Evolutionary conservation across 2,113 vertebrate species (phyloP), one percentile per base, ranked within the genome.

Genomic region (Burhinus bistriatus): DNA sequence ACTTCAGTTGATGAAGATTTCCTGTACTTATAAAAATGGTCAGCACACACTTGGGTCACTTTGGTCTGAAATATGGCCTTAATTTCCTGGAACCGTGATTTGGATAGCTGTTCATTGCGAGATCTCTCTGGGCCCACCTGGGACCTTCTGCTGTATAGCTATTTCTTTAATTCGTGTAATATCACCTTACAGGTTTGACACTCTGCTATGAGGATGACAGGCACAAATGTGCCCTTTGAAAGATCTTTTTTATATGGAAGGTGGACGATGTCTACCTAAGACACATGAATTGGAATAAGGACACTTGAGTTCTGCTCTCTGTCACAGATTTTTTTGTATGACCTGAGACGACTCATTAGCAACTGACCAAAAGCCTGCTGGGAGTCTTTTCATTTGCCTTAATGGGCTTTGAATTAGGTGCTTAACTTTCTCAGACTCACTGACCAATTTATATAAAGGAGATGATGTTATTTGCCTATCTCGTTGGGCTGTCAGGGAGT

Each of bases 361-460:
- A 87, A 79, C 47, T 94, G 92, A 87, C 91, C 92, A 96, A 92
- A 97, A 95, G 89, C 58, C 97, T 93, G 17, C 68, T 94, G 95
- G 93, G 95, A 97, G 93, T 84, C 88, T 93, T 95, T 96, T 96
- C 80, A 92, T 95, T 97, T 96, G 66, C 59, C 36, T 96, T 95
- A 92, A 96, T 95, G 90, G 92, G 52, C 85, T 95, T 95, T 90
- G 94, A 95, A 97, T 94, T 96, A 95, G 68, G 86, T 87, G 55
- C 95, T 97, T 96, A 94, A 92, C 95, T 97, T 93, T 89, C 91
- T 82, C 90, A 93, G 72, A 87, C 73, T 95, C 83, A 57, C 94
- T 69, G 95, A 68, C 87, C 83, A 96, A 96, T 96, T 95, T 93
- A 76, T 76, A 66, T 76, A 95, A 75, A 89, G 89, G 91, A 95